Base-by-base conservation (phyloP, 2,888 invertebrate genomes). In the Harmothoe impar region DNA sequence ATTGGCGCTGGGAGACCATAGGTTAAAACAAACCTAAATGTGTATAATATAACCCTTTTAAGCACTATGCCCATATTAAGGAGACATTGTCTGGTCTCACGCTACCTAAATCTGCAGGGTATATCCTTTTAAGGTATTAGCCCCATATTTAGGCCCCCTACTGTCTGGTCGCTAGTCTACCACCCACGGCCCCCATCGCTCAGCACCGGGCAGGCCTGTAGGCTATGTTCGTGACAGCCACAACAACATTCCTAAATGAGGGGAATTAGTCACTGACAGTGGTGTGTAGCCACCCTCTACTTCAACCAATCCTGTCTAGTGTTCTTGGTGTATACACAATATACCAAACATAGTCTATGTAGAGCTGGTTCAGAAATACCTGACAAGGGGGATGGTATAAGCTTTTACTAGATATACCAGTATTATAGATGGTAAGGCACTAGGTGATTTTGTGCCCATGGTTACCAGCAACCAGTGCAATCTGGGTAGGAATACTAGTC, bases 201-300 rank as follows among this genome's bases (percentile, higher is more conserved):
- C 72, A 72, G 29, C 15, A 29, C 15, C 15, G 3, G 72, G 15
- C 15, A 29, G 72, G n/a, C 78, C 78, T 78, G 33, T 23, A 25
- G 84, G 84, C 33, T 62, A 43, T n/a, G 78, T 51, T 51, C 84
- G 84, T 51, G 84, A 51, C 84, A 84, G 51, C 43, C 43, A 23
- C 84, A 84, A 20, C 35, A 33, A 84, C 84, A 51, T 29, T 43
- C 84, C 43, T 35, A 84, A 84, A 84, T 84, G 84, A 84, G 84
- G 33, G 17, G 84, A 84, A 84, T 84, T 84, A 84, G 84, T 84
- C 35, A 51, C 23, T 51, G 84, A 84, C 84, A 84, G 35, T 78
- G 10, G 5, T 72, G 72, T 25, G 72, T 29, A 15, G 29, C 25
- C 72, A 72, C 72, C 23, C 20, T 62, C 62, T n/a, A n/a, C n/a